These are phyloP conservation scores for Ophioninae sp. DNA, from an alignment of 2,888 invertebrate genomes.

Conservation along the genomic window DNA sequence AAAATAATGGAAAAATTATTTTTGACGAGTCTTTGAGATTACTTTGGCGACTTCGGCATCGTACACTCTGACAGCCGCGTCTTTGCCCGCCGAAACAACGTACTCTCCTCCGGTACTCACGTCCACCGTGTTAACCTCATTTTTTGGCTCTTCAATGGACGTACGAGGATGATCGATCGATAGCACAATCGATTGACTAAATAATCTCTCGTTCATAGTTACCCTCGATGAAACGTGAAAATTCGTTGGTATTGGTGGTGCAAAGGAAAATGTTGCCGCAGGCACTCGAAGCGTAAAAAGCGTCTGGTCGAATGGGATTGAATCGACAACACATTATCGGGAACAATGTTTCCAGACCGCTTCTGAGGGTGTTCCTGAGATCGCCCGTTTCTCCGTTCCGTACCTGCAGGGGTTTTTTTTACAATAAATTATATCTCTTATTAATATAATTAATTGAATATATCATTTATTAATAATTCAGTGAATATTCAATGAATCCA, in stretches of 20 bases:
- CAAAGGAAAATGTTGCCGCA: conserved; percentile 76
- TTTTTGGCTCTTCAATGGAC: conserved; percentile 73
- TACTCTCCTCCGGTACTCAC: conserved; percentile 70
- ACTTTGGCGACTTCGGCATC: conserved; percentile 76
- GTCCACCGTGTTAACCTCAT: conserved; percentile 79
- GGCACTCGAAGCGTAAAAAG: conserved; percentile 76
- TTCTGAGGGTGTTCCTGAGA: conserved; percentile 68
- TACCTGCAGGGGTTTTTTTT: conserved; percentile 67
- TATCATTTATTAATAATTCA: no score
- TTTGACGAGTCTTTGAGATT: conserved; percentile 48
- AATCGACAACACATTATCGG: conserved; percentile 76
- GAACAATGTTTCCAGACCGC: conserved; percentile 69
- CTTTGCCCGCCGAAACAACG: conserved; percentile 78
- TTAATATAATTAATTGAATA: no score
- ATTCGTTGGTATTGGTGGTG: conserved; percentile 68
- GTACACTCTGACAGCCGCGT: conserved; percentile 77
- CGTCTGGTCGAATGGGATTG: conserved; percentile 68
- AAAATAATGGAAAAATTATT: no score
- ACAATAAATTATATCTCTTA: no score
- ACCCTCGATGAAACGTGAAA: conserved; percentile 72
- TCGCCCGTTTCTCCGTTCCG: conserved; percentile 72
- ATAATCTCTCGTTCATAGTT: conserved; percentile 29
- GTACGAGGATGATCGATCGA: no score
- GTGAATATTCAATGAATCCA: no score
- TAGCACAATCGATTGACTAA: background rate